Base-by-base conservation (phyloP, 2,888 invertebrate species). In the Atrina japonica region DNA sequence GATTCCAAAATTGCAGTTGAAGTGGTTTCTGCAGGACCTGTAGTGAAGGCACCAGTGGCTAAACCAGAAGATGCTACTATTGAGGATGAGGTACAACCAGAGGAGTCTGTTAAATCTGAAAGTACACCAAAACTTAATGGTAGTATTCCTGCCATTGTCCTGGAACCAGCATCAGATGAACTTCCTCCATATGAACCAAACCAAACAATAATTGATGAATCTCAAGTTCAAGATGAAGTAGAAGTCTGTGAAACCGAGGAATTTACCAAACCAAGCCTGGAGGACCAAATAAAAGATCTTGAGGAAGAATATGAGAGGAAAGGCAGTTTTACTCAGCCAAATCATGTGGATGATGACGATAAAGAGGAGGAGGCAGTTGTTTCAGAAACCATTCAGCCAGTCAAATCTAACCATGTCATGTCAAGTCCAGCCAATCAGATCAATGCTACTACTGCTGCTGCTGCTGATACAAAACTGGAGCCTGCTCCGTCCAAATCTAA, bases 201-300 rank as follows among this genome's bases (percentile, higher is more conserved):
- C 47, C 55, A 65, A 35, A 73, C 65, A 30, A 58, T 68, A 27
- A 52, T 61, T 40, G 49, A 70, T 47, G 45, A 76, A 61, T 63
- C 72, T 18, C 83, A 83, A 70, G 75, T 82, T n/a, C 83, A 82
- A 3, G 75, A 82, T 21, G 83, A 83, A 14, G 75, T 78, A 25
- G 76, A 77, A 18, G 77, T 73, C 3, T 73, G 72, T n/a, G 76
- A 81, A 35, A 80, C 78, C 53, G 78, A 75, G 5, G 76, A 74
- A 23, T 67, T 56, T 7, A 70, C 71, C 2, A 86, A 84, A 52
- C 69, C 76, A 11, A 80, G 81, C 25, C 72, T 87, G 58, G 86
- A 87, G 52, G 85, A 86, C n/a, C 85, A 87, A 76, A 78, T 87
- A 16, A 76, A 78, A 60, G 80, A 83, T 49, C 70, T 87, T 63